phyloP scores from a whole-genome alignment of 2,113 vertebrate species.

The Labeo rohita region DNA sequence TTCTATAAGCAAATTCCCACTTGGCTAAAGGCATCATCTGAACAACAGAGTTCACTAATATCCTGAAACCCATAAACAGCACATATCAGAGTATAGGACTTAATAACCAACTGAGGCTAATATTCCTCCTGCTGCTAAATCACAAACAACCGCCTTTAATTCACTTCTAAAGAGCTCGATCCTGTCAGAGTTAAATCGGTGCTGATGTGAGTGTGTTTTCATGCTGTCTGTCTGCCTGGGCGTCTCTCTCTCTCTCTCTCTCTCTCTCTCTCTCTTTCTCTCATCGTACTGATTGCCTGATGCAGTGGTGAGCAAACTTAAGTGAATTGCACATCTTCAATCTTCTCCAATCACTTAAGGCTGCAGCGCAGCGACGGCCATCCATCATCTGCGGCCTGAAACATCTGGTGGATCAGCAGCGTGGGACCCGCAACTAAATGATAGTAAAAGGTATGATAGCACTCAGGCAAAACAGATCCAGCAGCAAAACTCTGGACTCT shows the following conservation, averaged over 20 bases:
- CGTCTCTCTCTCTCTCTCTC: slow-evolving; percentile 2
- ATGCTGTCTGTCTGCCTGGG: not conserved
- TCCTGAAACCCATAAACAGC: not conserved
- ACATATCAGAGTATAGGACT: not conserved
- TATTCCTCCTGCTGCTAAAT: slow-evolving; percentile 5
- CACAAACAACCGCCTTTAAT: slow-evolving; percentile 28
- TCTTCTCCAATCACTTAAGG: slow-evolving; percentile 94
- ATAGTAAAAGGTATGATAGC: slow-evolving; percentile 76
- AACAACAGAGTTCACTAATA: not conserved
- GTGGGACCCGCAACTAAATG: slow-evolving; percentile 69
- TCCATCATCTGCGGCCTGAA: slow-evolving; percentile 89
- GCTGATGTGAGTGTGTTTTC: slow-evolving; percentile 21
- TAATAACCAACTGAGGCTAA: not conserved
- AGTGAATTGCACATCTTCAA: slow-evolving; percentile 93
- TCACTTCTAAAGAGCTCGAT: slow-evolving; percentile 14
- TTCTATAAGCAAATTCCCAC: not conserved
- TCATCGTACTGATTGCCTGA: slow-evolving; percentile 85
- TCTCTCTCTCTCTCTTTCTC: slow-evolving; percentile 28
- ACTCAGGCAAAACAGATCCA: slow-evolving; percentile 73
- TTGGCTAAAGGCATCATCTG: not conserved
- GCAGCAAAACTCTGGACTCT: not conserved
- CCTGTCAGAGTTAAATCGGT: not conserved
- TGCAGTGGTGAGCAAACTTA: slow-evolving; percentile 86
- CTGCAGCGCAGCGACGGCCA: slow-evolving; percentile 84
- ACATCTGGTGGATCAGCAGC: slow-evolving; percentile 87